Percentiles rank a stretch among this genome's conserved stretches.
These are phyloP conservation scores for Hemibagrus guttatus DNA, from an alignment of 2,797 vertebrate genomes.

Conservation along the genomic window DNA sequence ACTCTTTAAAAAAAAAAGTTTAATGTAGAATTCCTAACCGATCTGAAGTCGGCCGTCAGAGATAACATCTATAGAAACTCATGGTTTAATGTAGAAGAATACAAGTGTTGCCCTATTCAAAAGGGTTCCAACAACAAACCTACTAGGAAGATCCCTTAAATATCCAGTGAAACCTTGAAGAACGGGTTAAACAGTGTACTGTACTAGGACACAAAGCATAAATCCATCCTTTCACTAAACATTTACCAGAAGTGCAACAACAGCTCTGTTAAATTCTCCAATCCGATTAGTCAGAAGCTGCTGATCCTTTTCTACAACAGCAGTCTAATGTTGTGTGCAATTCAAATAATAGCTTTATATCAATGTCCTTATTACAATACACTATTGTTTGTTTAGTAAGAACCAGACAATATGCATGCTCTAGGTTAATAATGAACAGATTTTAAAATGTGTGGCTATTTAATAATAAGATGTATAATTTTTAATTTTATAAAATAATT, in stretches of 20 bases:
- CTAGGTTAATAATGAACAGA: neutral
- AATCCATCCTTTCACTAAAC: neutral
- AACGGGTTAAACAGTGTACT: neutral
- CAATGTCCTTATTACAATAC: neutral
- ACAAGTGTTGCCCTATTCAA: too few relatives aligned
- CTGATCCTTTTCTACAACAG: neutral
- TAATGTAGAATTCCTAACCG: neutral
- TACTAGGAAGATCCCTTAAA: neutral
- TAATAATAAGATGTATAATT: neutral
- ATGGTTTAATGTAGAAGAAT: neutral
- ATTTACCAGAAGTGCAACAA: neutral
- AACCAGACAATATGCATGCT: neutral
- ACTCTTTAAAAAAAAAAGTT: neutral
- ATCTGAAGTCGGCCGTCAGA: neutral
- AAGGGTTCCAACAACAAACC: too few relatives aligned
- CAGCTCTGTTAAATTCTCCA: neutral
- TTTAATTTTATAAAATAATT: neutral
- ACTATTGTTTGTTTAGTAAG: neutral
- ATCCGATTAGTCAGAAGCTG: neutral
- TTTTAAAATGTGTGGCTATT: neutral
- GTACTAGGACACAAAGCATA: neutral
- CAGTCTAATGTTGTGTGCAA: neutral
- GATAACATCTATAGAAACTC: neutral
- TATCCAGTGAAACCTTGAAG: neutral
- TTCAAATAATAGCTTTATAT: neutral